phyloP scores from a whole-genome alignment of 2,888 invertebrate species.

The Tanaodytes sp. region DNA sequence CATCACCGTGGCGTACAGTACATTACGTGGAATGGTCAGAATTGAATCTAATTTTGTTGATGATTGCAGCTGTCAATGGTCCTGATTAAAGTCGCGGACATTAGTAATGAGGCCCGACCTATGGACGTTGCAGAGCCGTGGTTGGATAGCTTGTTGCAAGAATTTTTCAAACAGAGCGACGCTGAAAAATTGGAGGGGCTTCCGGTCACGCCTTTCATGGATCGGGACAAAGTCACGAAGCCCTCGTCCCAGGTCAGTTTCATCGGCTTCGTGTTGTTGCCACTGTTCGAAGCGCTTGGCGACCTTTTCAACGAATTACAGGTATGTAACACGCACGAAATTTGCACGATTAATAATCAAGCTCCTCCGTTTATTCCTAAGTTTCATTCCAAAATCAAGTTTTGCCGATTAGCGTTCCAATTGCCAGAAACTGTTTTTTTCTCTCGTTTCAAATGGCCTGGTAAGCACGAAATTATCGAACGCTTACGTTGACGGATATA shows the following conservation, averaged over 20 bases:
- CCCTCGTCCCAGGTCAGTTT: conserved; percentile 88
- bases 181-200: conserved; percentile 86
- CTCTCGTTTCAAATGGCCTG: too few species aligned
- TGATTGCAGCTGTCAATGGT: conserved; percentile 82
- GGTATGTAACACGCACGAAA: conserved; percentile 71
- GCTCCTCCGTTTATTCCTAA: conserved; percentile 25
- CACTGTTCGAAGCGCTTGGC: conserved; percentile 85
- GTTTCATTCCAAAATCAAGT: conserved; percentile 33
- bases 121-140: conserved; percentile 89
- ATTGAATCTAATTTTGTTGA: too few species aligned
- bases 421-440: too few species aligned
- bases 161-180: conserved; percentile 86
- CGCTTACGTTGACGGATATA: too few species aligned
- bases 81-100: conserved; percentile 88
- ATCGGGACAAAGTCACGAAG: conserved; percentile 87
- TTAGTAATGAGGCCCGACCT: conserved; percentile 87
- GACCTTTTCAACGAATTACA: conserved; percentile 83
- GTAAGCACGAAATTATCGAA: too few species aligned
- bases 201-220: conserved; percentile 90
- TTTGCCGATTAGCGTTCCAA: too few species aligned
- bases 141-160: conserved; percentile 83
- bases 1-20: too few species aligned
- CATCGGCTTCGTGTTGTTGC: conserved; percentile 85
- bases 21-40: too few species aligned
- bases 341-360: conserved; percentile 30